Evolutionary conservation across 2,888 invertebrate genomes (phyloP).

Genomic region (Melangyna quadrimaculata): DNA sequence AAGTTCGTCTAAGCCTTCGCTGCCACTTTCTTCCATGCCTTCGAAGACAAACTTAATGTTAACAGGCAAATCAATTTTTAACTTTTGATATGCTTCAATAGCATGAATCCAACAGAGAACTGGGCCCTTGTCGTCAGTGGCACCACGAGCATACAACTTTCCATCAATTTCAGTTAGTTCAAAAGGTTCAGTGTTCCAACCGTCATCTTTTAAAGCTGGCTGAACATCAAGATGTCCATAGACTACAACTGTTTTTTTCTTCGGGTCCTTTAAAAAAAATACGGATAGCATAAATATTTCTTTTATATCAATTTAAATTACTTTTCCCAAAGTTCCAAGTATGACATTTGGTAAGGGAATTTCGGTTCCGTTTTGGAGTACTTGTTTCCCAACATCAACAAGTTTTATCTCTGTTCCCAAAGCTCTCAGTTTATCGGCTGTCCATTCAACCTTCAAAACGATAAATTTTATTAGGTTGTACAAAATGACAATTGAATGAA

Average conservation of each 20-base stretch:
- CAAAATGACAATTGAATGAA: background rate
- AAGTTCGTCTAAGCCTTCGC: slow-evolving; percentile 95
- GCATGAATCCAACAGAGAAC: slow-evolving; percentile 98
- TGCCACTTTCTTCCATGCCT: slow-evolving; percentile 99
- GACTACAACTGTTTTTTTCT: slow-evolving; percentile 95
- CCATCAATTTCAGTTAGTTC: slow-evolving; percentile 92
- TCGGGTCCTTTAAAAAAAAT: slow-evolving; percentile 82
- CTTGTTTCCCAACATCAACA: slow-evolving; percentile 89
- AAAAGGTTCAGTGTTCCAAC: slow-evolving; percentile 98
- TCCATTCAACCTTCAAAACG: slow-evolving; percentile 85
- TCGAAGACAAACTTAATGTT: slow-evolving; percentile 96
- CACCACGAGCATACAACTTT: slow-evolving; percentile 94
- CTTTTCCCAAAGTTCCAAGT: slow-evolving; percentile 88
- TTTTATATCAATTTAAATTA: slow-evolving; percentile 71
- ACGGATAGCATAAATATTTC: background rate
- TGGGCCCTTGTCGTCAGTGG: slow-evolving; percentile 97
- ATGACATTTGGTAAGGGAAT: slow-evolving; percentile 93
- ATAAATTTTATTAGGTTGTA: background rate
- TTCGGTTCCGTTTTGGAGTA: slow-evolving; percentile 86
- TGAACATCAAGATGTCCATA: slow-evolving; percentile 99
- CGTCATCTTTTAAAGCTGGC: slow-evolving; percentile 95
- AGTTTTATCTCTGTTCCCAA: slow-evolving; percentile 88
- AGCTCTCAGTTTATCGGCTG: slow-evolving; percentile 85
- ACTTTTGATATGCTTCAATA: slow-evolving; percentile 91
- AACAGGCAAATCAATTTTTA: slow-evolving; percentile 86